A percentile compares a stretch with the other conserved stretches of the same genome.
phyloP scores from a whole-genome alignment of 2,113 vertebrate genomes.

The Phyllopteryx taeniolatus region DNA sequence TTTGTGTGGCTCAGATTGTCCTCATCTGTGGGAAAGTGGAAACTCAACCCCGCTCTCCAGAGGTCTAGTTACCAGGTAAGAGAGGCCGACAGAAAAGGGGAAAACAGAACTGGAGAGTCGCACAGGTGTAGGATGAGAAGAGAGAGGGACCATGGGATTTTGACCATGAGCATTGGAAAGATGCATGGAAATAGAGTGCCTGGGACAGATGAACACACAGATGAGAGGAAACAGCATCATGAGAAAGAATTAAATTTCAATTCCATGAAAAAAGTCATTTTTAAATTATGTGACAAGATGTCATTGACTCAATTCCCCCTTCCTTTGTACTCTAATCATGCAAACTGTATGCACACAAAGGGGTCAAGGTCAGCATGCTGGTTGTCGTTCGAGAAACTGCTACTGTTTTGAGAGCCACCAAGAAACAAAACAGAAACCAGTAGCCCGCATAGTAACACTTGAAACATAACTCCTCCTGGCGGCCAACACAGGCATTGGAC shows the following conservation, averaged over 20 bases:
- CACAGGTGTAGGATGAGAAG: conserved; percentile 65
- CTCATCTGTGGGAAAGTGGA: conserved; percentile 79
- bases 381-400: neutral
- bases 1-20: conserved; percentile 75
- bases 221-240: conserved; percentile 13
- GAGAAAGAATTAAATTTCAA: conserved; percentile 42
- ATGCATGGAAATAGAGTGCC: conserved; percentile 31
- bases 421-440: conserved; percentile 6
- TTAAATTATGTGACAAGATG: neutral
- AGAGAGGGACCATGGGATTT: conserved; percentile 41
- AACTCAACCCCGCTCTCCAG: conserved; percentile 74
- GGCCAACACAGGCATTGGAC: conserved; percentile 22
- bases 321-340: neutral
- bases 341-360: conserved; percentile 2
- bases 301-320: neutral
- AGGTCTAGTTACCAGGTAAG: conserved; percentile 79
- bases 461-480: conserved; percentile 41
- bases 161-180: conserved; percentile 37
- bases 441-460: neutral
- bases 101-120: conserved; percentile 50
- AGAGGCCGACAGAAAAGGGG: conserved; percentile 61
- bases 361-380: conserved; percentile 1
- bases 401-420: conserved; percentile 5
- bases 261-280: conserved; percentile 8
- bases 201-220: conserved; percentile 25